Evolutionary conservation across 2,888 invertebrate genomes (phyloP), one percentile per base, ranked within the genome.

Genomic region (Catonia carolina): DNA sequence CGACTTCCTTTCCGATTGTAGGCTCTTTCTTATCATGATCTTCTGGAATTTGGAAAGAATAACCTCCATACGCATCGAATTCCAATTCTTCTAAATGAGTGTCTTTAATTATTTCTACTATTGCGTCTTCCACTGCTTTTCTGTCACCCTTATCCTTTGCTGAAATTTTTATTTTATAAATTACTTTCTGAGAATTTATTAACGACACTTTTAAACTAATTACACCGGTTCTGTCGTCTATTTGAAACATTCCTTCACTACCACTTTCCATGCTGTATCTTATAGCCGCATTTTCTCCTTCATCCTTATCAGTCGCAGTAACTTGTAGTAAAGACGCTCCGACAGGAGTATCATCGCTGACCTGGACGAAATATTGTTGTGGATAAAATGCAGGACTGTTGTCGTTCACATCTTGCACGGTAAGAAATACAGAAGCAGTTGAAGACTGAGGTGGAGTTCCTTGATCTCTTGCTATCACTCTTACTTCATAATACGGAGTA

Each of bases 381-480:
- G 96, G 96, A 75, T 95, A 95, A 75, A 97, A 95, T 67, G 84
- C 81, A 0, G 96, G 96, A 66, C 82, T 81, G 71, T 96, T 95
- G 73, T 97, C 96, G 72, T 97, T 96, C 12, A 91, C 83, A 73
- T 96, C 96, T 59, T 84, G 76, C 15, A 97, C 81, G 63, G 77
- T 83, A 5, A 97, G 73, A 67, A 81, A 78, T 51, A 97, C 85
- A 1, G 91, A 89, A 7, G 93, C 91, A 0, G 92, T 91, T 6
- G 95, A 90, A 15, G 92, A 90, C 70, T 92, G 87, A 0, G 92
- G 86, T 23, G 92, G 91, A 67, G 83, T 83, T 7, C 95, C 96
- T 75, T 91, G 90, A 77, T 97, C 96, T 74, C 82, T 85, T 12
- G 96, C 96, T 54, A 93, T 78, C 2, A 97, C 85, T 68, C 83